Base-by-base conservation (phyloP, 2,113 vertebrate species). In the Lagopus leucura region DNA sequence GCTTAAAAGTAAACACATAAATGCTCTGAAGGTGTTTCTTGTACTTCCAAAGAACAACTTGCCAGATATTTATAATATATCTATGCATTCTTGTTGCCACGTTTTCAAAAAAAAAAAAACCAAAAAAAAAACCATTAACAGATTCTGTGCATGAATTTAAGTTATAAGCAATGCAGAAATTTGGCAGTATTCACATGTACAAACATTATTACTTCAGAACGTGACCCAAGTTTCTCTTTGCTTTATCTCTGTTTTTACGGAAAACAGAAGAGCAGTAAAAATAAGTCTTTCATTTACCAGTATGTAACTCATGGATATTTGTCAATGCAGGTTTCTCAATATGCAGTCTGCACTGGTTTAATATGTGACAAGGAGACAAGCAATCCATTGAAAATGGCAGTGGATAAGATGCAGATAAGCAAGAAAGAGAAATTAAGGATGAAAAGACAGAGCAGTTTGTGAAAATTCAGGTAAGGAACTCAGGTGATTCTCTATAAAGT, bases 401-500 rank as follows among this genome's bases (percentile, higher is more conserved):
- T 77, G 82, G 75, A 82, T 48, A 32, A 2, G 1, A 82, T 8
- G 2, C 67, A 84, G 69, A 80, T 66, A 65, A 92, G 13, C 61
- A 93, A 93, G 76, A 60, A 96, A 48, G 43, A 89, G 82, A 93
- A 83, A 58, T 36, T 77, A 93, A 63, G 48, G 69, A 87, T 11
- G 12, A 48, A 89, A 91, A 74, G 83, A 83, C 16, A 9, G 69
- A 86, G 30, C 78, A 34, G 30, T 57, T 86, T 58, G 77, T 95
- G 57, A 93, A 82, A 93, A 21, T 16, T 27, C 71, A 82, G 96
- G 97, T 97, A 94, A 96, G 93, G 13, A 66, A 78, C 73, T 82
- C 12, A 70, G 16, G 2, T 72, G 28, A 74, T 89, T 91, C 30
- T 65, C 2, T 58, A 27, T 60, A 7, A 74, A 69, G 6, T 65